Evolutionary conservation across 1,140 invertebrate species (phyloP).

Genomic region (Calosoma granatense): DNA sequence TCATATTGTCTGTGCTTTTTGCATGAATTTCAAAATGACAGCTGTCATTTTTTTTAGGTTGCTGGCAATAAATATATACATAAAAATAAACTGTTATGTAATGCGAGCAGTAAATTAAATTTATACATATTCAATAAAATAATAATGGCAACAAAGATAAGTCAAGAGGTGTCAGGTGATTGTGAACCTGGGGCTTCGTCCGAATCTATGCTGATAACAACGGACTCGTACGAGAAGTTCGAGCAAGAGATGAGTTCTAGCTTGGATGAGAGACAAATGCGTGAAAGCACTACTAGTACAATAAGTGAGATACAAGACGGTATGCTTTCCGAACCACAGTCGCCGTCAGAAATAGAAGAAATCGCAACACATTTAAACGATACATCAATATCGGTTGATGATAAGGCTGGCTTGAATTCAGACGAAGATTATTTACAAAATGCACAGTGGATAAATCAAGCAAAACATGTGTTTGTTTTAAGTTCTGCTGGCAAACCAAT

Average conservation of each 20-base stretch:
- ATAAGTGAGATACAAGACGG: slow-evolving; percentile 47
- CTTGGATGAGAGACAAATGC: slow-evolving; percentile 41
- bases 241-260: slow-evolving; percentile 52
- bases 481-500: slow-evolving; percentile 94
- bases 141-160: not conserved
- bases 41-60: not conserved
- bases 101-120: too few relatives aligned
- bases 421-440: slow-evolving; percentile 45
- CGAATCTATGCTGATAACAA: slow-evolving; percentile 57
- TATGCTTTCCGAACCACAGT: slow-evolving; percentile 29
- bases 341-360: slow-evolving; percentile 28
- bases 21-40: not conserved
- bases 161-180: not conserved
- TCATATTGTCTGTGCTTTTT: too few relatives aligned
- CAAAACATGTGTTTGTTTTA: slow-evolving; percentile 89
- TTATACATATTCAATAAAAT: not conserved
- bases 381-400: slow-evolving; percentile 30
- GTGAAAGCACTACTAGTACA: slow-evolving; percentile 36
- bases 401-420: slow-evolving; percentile 29
- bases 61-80: not conserved
- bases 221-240: slow-evolving; percentile 58
- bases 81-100: not conserved
- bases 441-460: slow-evolving; percentile 65
- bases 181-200: slow-evolving; percentile 36
- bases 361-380: slow-evolving; percentile 33